Base-by-base conservation (phyloP, 2,797 vertebrate genomes). In the Petrocephalus schoutedeni region DNA sequence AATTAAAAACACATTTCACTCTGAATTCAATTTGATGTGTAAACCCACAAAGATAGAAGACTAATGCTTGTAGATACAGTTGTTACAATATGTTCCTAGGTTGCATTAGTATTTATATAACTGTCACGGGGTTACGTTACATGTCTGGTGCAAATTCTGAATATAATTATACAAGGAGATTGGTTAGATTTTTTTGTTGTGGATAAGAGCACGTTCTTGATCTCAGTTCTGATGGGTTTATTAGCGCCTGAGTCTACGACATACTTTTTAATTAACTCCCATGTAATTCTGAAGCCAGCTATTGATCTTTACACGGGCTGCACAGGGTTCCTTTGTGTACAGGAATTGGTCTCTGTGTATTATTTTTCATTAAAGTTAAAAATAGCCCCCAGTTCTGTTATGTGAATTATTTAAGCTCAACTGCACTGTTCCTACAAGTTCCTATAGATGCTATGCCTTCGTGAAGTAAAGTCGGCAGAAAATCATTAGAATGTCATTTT, bases 251-350 rank as follows among this genome's bases (percentile, higher is more conserved):
- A 56, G 21, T 54, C 14, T 85, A 85, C 54, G 59, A 41, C 54
- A 86, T 58, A 86, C 56, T 86, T 32, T 86, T 58, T 85, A 53
- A 85, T 85, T 85, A 84, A 51, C 51, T 86, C 84, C 56, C 54
- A 86, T n/a, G 54, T 41, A 86, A 58, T 86, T 32, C 28, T 58
- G 56, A 86, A 59, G 56, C 12, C 32, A 86, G 23, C 21, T 86
- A 86, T 59, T 58, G 56, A 86, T 36, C 23, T 58, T 36, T 86
- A 45, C 54, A 86, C 28, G 54, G 23, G 10, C 12, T 59, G 32
- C 28, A 59, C 54, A 59, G 28, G 32, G 32, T n/a, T 14, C 32
- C 12, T 59, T 23, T 85, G n/a, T 85, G 53, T 85, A 85, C 82
- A 85, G 53, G 23, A 54, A 85, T 54, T 41, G 36, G 36, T 77